Percentiles rank a stretch among this genome's conserved stretches.
phyloP scores from a whole-genome alignment of 1,140 invertebrate species.

The Drosophila prosaltans region DNA sequence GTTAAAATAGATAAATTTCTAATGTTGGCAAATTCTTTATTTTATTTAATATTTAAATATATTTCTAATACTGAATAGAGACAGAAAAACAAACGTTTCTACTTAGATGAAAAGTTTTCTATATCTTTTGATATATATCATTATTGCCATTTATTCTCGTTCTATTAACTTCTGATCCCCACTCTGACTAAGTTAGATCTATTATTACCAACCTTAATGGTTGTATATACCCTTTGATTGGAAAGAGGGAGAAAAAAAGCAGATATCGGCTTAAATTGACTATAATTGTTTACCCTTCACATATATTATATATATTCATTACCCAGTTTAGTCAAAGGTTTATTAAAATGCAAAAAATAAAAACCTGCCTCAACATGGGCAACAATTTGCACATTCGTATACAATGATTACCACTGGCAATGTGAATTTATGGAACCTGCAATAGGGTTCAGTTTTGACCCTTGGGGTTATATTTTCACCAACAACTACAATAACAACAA shows the following conservation, averaged over 20 bases:
- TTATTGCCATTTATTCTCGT: too few species aligned
- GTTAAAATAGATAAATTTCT: neutral
- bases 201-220: neutral
- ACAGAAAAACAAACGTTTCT: neutral
- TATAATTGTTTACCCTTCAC: neutral
- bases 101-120: too few species aligned
- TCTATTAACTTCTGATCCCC: neutral
- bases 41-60: neutral
- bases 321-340: neutral
- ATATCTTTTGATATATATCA: too few species aligned
- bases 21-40: neutral
- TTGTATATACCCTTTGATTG: too few species aligned
- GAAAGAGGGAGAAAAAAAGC: neutral
- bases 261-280: neutral
- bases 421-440: neutral
- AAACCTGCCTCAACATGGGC: constrained; percentile 10
- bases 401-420: neutral
- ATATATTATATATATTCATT: neutral
- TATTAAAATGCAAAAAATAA: neutral
- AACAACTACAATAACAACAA: too few species aligned
- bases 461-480: constrained; percentile 11
- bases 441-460: constrained; percentile 10
- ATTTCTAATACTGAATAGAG: too few species aligned
- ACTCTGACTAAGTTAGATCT: neutral
- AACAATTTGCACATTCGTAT: neutral